Conservation (phyloP, 2,113 vertebrate genomes). For the Boulengeromyrus knoepffleri region DNA sequence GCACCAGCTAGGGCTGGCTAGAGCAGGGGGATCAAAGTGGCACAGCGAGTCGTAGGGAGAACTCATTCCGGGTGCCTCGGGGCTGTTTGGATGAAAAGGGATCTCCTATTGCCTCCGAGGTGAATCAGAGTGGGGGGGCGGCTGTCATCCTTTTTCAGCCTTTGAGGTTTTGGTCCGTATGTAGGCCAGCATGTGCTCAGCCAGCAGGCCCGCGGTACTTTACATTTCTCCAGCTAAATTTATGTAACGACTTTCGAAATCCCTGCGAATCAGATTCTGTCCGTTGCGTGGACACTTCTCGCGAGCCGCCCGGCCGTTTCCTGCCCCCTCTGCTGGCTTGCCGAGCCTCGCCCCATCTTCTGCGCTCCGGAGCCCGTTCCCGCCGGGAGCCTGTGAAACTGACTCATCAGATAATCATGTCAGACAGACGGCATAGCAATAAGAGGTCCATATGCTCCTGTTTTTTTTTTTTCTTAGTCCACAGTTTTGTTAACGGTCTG, state of each 20-base stretch:
- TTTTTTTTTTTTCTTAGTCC: slow-evolving; percentile 1
- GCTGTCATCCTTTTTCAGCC: background rate
- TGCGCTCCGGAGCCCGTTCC: background rate
- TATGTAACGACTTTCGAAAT: background rate
- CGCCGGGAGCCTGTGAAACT: slow-evolving; percentile 14
- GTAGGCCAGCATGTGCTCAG: background rate
- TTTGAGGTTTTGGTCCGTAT: background rate
- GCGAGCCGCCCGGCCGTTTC: background rate
- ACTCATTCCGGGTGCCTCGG: background rate
- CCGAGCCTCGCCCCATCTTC: background rate
- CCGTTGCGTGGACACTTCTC: background rate
- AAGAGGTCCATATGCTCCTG: slow-evolving; percentile 11
- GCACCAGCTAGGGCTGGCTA: background rate
- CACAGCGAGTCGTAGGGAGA: background rate
- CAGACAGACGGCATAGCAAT: slow-evolving; percentile 14
- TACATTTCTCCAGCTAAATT: slow-evolving; percentile 5
- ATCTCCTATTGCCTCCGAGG: background rate
- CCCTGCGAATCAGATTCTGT: background rate
- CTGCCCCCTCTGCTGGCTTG: background rate
- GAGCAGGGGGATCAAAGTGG: background rate
- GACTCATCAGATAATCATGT: slow-evolving; percentile 20
- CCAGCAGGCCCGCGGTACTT: background rate
- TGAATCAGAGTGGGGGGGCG: background rate
- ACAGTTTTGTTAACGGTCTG: slow-evolving; percentile 8
- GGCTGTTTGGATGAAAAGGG: background rate